Evolutionary conservation across 2,113 vertebrate genomes (phyloP), one percentile per base, ranked within the genome.

Genomic region (Pontoporia blainvillei): DNA sequence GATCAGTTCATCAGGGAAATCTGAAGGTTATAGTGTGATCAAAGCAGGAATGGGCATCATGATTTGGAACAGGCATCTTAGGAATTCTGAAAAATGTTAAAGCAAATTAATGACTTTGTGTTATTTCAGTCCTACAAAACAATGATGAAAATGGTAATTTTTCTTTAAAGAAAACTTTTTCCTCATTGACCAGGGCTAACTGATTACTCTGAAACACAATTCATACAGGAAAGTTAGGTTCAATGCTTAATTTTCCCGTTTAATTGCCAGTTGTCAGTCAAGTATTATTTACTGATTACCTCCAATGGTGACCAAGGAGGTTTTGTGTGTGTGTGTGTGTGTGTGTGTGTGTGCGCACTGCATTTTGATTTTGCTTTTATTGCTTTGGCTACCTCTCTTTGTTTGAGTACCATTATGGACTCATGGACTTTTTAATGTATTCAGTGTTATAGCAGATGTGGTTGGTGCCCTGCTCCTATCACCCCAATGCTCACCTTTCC

Each of bases 41-140:
- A 94, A 72, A 94, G 83, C 17, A 41, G 52, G 34, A 71, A 75
- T 4, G 59, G 72, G 41, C 21, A 86, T 54, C 64, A n/a, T 83
- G 71, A 91, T 94, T 71, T 41, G 39, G 27, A 93, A 82, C 59
- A 82, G 91, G 29, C 29, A 85, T 66, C 67, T 82, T 52, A 71
- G 67, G 27, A 23, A 66, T 86, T 82, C 54, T 90, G 85, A 95
- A 86, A 44, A 71, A 67, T 18, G 8, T 88, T 89, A 93, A 83
- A 94, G 61, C 36, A 78, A 93, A 92, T 93, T 44, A 91, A 92
- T 87, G 73, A 75, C 49, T 89, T 96, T 39, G 66, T 29, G 39
- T 31, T 69, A 95, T 44, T 86, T 95, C 66, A 92, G 8, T 34
- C 34, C 52, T 75, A 59, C 5, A 92, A 92, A 90, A 88, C 81